Percentiles rank a stretch among this genome's conserved stretches.
These are phyloP conservation scores for Plectrocnemia conspersa DNA, from an alignment of 1,140 invertebrate species.

Conservation along the genomic window DNA sequence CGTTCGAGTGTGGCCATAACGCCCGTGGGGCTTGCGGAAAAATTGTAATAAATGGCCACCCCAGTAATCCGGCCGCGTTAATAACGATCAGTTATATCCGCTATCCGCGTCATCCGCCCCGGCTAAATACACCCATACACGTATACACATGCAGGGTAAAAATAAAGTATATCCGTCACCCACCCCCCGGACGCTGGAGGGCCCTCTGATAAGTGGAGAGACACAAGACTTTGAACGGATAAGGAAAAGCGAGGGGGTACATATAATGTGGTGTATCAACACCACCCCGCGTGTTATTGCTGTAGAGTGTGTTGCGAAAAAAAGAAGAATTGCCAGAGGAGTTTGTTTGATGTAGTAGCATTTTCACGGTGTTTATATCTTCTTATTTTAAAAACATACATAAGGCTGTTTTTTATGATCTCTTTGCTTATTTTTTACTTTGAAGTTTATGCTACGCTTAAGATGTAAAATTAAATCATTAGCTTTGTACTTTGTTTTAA, in stretches of 20 bases:
- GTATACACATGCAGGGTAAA: background rate
- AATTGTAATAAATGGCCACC: conserved; percentile 34
- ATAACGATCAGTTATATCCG: conserved; percentile 34
- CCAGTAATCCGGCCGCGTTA: conserved; percentile 34
- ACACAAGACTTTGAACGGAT: conserved; percentile 30
- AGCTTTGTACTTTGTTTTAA: too few species aligned
- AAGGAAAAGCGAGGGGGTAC: conserved; percentile 33
- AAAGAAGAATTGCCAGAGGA: too few species aligned
- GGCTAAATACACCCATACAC: conserved; percentile 23
- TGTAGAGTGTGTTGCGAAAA: too few species aligned
- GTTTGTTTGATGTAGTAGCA: too few species aligned
- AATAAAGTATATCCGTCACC: conserved; percentile 1
- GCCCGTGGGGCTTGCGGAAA: too few species aligned
- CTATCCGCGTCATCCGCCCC: conserved; percentile 24
- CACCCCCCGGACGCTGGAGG: conserved; percentile 21
- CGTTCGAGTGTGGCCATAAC: conserved; percentile 19
- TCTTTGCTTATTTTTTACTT: too few species aligned
- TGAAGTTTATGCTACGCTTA: too few species aligned
- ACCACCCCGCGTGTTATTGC: too few species aligned
- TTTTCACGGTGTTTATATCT: too few species aligned
- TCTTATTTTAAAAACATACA: too few species aligned
- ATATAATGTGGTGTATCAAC: conserved; percentile 31
- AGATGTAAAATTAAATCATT: too few species aligned
- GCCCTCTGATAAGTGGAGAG: conserved; percentile 26
- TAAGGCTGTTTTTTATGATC: too few species aligned